These are phyloP conservation scores for Diorhabda carinulata DNA, from an alignment of 1,140 invertebrate genomes.

Conservation along the genomic window DNA sequence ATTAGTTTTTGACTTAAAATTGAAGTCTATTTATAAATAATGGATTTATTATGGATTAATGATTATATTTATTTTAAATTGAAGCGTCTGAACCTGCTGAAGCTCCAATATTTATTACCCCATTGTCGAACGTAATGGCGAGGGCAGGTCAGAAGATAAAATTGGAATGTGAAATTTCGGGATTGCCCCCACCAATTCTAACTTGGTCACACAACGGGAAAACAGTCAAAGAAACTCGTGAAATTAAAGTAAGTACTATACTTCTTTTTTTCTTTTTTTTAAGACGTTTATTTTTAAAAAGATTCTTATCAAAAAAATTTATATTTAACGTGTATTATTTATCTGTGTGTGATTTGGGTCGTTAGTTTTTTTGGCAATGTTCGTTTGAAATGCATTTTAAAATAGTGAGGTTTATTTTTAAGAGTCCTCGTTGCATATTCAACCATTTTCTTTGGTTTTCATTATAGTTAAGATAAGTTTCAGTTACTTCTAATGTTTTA, in stretches of 20 bases:
- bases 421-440: not conserved
- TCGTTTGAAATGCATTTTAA: not conserved
- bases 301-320: no score
- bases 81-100: constrained; percentile 52
- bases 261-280: constrained; percentile 1
- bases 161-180: constrained; percentile 64
- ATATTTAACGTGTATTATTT: not conserved
- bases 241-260: constrained; percentile 50
- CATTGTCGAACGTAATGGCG: constrained; percentile 61
- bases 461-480: no score
- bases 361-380: not conserved
- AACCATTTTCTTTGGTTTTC: not conserved
- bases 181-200: constrained; percentile 55
- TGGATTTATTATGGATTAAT: no score
- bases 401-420: not conserved
- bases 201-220: constrained; percentile 68
- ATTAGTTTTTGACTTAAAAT: no score
- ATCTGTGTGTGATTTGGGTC: not conserved
- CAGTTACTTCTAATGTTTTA: no score
- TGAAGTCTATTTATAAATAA: no score
- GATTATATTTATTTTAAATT: constrained; percentile 24
- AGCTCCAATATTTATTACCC: constrained; percentile 53
- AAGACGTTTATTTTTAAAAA: not conserved
- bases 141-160: constrained; percentile 62
- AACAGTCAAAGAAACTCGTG: constrained; percentile 53